Percentiles rank a stretch among this genome's conserved stretches.
phyloP scores from a whole-genome alignment of 2,797 vertebrate species.

The Rhynchotus rufescens region DNA sequence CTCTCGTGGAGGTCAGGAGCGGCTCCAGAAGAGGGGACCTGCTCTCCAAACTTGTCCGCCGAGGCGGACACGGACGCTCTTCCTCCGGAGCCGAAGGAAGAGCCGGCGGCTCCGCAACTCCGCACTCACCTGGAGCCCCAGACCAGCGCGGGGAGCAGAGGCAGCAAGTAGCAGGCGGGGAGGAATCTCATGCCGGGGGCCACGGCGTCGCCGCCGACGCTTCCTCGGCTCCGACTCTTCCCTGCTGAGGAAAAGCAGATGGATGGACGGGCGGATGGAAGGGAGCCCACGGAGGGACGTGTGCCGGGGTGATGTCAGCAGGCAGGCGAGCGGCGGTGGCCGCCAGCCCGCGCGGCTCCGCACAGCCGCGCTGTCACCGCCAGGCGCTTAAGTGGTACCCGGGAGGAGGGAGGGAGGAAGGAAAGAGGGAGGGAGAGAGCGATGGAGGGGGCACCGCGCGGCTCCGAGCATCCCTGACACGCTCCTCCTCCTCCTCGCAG shows the following conservation, averaged over 20 bases:
- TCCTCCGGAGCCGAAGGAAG: too few relatives aligned
- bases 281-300: neutral
- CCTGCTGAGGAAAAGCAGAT: neutral
- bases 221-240: neutral
- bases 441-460: too few relatives aligned
- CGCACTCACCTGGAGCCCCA: slow-evolving; percentile 79
- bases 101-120: neutral
- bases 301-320: slow-evolving; percentile 72
- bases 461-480: too few relatives aligned
- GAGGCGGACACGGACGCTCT: too few relatives aligned
- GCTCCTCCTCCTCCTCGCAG: too few relatives aligned
- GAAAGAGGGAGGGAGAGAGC: too few relatives aligned
- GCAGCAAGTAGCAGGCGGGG: slow-evolving; percentile 75
- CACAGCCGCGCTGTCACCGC: slow-evolving; percentile 28
- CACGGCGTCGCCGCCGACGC: neutral
- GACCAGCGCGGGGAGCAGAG: slow-evolving; percentile 74
- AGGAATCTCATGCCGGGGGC: slow-evolving; percentile 72
- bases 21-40: neutral
- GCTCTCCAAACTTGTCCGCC: slow-evolving; percentile 17
- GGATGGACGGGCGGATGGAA: neutral
- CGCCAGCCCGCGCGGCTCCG: slow-evolving; percentile 47
- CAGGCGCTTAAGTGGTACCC: slow-evolving; percentile 46
- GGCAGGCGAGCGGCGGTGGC: slow-evolving; percentile 48
- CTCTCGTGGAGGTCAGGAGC: neutral
- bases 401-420: fast-evolving